Conservation (phyloP, 2,113 vertebrate genomes). For the Mormoops blainvillei region DNA sequence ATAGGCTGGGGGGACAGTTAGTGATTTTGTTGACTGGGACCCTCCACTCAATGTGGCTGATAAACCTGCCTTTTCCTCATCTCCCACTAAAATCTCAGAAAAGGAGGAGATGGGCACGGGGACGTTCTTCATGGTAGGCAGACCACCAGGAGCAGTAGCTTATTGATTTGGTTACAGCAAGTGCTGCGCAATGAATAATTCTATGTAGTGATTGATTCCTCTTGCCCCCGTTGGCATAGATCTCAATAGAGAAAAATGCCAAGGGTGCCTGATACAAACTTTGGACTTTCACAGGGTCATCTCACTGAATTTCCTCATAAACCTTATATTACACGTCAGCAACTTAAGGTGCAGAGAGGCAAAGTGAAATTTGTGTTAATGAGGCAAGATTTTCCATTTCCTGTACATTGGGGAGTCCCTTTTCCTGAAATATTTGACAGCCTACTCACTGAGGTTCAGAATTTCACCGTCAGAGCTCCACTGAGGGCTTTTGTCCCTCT, state of each 20-base stretch:
- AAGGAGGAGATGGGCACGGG: not conserved
- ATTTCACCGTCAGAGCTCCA: not conserved
- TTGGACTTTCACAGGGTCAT: not conserved
- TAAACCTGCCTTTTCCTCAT: not conserved
- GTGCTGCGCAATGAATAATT: not conserved
- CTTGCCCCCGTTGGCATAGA: not conserved
- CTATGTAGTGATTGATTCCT: not conserved
- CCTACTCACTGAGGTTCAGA: not conserved
- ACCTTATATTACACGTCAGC: not conserved
- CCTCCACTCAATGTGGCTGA: no score
- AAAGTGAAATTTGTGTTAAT: not conserved
- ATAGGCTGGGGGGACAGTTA: not conserved
- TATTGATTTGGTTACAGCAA: not conserved
- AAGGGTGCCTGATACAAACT: fast-evolving
- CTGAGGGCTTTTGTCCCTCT: not conserved
- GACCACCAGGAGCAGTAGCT: not conserved
- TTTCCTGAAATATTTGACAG: not conserved
- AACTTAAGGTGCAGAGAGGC: not conserved
- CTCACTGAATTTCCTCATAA: not conserved
- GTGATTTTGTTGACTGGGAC: not conserved
- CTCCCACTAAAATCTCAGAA: not conserved
- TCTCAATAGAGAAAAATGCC: not conserved
- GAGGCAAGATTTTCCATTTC: not conserved
- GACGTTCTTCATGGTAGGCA: not conserved
- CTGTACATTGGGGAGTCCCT: not conserved